These are phyloP conservation scores for Poeciliopsis presidionis DNA, from an alignment of 2,797 vertebrate genomes.

Conservation along the genomic window DNA sequence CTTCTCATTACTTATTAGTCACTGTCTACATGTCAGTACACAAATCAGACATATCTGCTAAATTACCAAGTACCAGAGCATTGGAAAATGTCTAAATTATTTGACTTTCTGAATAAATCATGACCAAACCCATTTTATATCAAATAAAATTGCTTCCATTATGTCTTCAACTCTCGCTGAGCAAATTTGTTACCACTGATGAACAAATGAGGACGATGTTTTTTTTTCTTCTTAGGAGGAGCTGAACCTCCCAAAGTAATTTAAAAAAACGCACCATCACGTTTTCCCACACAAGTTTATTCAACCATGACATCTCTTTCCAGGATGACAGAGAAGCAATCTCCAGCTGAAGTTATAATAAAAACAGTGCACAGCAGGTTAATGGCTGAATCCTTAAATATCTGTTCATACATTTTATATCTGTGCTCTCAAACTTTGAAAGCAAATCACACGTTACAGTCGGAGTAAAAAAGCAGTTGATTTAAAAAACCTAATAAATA, in stretches of 20 bases:
- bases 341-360: constrained; percentile 14
- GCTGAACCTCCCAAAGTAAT: neutral
- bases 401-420: constrained; percentile 20
- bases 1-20: neutral
- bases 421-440: constrained; percentile 21
- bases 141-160: neutral
- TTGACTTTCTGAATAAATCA: neutral
- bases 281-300: constrained; percentile 46
- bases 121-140: neutral
- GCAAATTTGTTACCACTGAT: neutral
- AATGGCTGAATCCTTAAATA: constrained; percentile 46
- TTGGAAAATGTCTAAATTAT: neutral
- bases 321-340: constrained; percentile 17
- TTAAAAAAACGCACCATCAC: neutral
- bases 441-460: constrained; percentile 20
- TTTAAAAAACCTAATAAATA: constrained; percentile 65
- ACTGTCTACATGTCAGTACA: neutral
- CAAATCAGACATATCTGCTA: neutral
- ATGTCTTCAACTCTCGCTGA: neutral
- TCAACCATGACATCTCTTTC: constrained; percentile 45
- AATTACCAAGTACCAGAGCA: neutral
- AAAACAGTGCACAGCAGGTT: constrained; percentile 46
- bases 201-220: neutral
- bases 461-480: constrained; percentile 31
- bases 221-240: neutral